A percentile compares a stretch with the other conserved stretches of the same genome.
These are phyloP conservation scores for Drosophila mojavensis DNA, from an alignment of 1,140 invertebrate species.

Conservation along the genomic window DNA sequence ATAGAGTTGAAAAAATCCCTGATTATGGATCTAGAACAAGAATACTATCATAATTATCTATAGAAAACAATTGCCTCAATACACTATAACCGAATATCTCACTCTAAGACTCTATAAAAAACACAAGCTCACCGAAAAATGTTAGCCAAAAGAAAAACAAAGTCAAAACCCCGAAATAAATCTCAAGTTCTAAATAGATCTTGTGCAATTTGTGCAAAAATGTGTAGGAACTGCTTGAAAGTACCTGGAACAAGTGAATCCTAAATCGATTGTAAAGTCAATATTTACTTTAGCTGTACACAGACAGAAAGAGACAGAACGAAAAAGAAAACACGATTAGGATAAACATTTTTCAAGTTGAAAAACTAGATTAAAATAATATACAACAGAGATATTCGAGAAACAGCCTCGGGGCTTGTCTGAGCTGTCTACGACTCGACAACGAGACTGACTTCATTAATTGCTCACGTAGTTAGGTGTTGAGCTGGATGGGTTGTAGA, in stretches of 20 bases:
- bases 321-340: not conserved
- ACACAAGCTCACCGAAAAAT: not conserved
- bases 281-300: constrained; percentile 69
- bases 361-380: constrained; percentile 74
- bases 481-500: constrained; percentile 1
- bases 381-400: constrained; percentile 18
- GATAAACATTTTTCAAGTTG: constrained; percentile 31
- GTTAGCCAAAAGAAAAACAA: constrained; percentile 25
- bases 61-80: not conserved
- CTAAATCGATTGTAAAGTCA: constrained; percentile 78
- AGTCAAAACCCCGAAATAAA: constrained; percentile 23
- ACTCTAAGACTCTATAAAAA: not conserved
- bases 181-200: constrained; percentile 54
- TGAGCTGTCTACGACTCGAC: constrained; percentile 53
- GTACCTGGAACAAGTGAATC: constrained; percentile 53
- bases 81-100: not conserved
- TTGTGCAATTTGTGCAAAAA: constrained; percentile 66
- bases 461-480: constrained; percentile 55
- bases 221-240: constrained; percentile 1
- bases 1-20: no score
- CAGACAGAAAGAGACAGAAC: not conserved
- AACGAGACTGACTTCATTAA: constrained; percentile 63
- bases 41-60: no score
- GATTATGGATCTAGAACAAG: no score
- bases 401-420: constrained; percentile 42